Base-by-base conservation (phyloP, 35 echinoderm and acorn worm genomes). In the Apostichopus japonicus region DNA sequence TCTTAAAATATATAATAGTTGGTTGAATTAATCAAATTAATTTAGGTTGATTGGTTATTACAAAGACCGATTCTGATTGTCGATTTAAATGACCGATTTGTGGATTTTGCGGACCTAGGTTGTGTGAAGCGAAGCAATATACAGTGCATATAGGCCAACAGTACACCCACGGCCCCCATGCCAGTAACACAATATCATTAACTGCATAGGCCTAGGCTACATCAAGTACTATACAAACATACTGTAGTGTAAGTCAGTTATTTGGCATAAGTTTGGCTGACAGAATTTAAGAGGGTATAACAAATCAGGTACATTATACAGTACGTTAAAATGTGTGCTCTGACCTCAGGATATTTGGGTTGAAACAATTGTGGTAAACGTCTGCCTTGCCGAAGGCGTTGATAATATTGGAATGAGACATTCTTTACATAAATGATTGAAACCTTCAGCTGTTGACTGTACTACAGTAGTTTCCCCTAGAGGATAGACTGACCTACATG, bases 311-410 rank as follows among this genome's bases (percentile, higher is more conserved):
- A n/a, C 0, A 6, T 80, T 9, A 33, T 51, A 51, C 24, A 14
- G 19, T n/a, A 8, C 10, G 10, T 27, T 27, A 23, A 77, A n/a
- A 14, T 55, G 15, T 83, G 3, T 5, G 27, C 0, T 52, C 81
- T 84, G 54, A 84, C 81, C 81, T 58, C 51, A 84, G 8, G 0
- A 84, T n/a, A 10, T 84, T 58, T 17, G 81, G 81, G 55, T 84
- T 84, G 23, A 84, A 84, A 24, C 81, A 59, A 2, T 15, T 84
- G 23, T 84, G 81, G 24, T 84, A 84, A 57, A 23, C 54, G 57
- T 84, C 81, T 84, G 17, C 56, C 23, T 84, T 22, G 17, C 22
- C 17, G n/a, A 15, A 55, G 53, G 81, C 81, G 56, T 84, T 84
- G 56, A 84, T 84, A 1, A 84, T 22, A 16, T 21, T 84, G 56